Evolutionary conservation across 2,888 invertebrate genomes (phyloP).

Genomic region (Ashinkailepas kermadecensis): DNA sequence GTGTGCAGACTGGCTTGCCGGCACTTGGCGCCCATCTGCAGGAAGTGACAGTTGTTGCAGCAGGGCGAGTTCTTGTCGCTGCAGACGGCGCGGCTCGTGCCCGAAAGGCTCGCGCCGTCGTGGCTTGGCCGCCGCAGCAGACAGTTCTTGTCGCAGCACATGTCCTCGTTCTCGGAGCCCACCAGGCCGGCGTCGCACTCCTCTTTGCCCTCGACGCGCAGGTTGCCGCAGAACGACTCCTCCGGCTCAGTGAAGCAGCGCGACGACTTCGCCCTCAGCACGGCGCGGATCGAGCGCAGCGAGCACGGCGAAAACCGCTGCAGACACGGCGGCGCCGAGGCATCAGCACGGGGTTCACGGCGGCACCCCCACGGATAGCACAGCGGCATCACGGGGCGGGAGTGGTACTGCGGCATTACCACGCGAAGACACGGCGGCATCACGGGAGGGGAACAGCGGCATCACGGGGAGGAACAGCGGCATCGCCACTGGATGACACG

Average conservation of each 20-base stretch:
- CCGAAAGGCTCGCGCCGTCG: no score
- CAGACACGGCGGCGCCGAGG: neutral
- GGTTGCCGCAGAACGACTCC: constrained; percentile 92
- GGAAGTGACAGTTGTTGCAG: constrained; percentile 83
- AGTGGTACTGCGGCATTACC: neutral
- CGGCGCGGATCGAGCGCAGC: constrained; percentile 82
- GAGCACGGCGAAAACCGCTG: constrained; percentile 94
- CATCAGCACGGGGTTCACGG: neutral
- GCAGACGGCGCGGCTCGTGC: constrained; percentile 75
- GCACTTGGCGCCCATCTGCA: constrained; percentile 58
- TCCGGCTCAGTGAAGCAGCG: constrained; percentile 88
- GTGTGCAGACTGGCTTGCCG: constrained; percentile 83
- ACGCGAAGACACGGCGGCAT: neutral
- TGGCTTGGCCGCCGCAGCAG: constrained; percentile 56
- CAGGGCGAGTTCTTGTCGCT: constrained; percentile 95
- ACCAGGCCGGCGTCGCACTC: constrained; percentile 93
- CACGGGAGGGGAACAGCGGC: neutral
- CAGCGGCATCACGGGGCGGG: neutral
- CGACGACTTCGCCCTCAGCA: constrained; percentile 82
- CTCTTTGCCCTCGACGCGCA: constrained; percentile 89
- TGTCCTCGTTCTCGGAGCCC: constrained; percentile 86
- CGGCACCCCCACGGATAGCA: no score
- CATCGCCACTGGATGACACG: neutral
- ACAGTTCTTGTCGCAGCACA: constrained; percentile 89
- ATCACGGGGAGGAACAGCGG: neutral